Evolutionary conservation across 2,113 vertebrate species (phyloP).

Genomic region (Microcebus jonahi): DNA sequence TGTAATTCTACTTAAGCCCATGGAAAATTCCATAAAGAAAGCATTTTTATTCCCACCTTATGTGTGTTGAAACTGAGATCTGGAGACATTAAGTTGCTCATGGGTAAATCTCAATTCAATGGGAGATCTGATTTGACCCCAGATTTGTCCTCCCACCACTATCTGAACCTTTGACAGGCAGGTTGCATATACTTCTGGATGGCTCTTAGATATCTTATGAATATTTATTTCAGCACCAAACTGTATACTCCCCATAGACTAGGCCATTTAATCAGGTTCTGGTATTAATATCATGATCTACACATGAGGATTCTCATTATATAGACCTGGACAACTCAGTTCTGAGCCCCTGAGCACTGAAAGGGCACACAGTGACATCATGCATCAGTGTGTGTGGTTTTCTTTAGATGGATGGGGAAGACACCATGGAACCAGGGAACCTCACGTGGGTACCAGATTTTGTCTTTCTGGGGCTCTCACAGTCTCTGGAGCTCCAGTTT

Average conservation of each 20-base stretch:
- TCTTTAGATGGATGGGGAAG: background rate
- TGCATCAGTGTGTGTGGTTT: background rate
- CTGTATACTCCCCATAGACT: background rate
- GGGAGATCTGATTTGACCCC: background rate
- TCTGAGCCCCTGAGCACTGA: background rate
- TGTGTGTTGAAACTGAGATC: background rate
- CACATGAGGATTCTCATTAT: background rate
- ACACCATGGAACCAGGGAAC: constrained; percentile 54
- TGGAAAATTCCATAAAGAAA: background rate
- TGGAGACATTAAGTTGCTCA: background rate
- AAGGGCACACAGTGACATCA: background rate
- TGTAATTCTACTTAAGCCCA: background rate
- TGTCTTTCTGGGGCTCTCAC: constrained; percentile 66
- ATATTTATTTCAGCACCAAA: background rate
- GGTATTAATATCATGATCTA: background rate
- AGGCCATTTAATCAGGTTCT: background rate
- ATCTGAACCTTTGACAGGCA: background rate
- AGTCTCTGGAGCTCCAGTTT: constrained; percentile 45
- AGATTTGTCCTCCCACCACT: background rate
- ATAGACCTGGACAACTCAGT: background rate
- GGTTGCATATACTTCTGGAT: background rate
- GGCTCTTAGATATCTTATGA: background rate
- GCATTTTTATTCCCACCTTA: background rate
- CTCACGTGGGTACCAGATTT: constrained; percentile 56
- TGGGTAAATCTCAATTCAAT: background rate